Percentiles rank a stretch among this genome's conserved stretches.
Conservation (phyloP, 1,140 invertebrate species). For the Ylistrum balloti region DNA sequence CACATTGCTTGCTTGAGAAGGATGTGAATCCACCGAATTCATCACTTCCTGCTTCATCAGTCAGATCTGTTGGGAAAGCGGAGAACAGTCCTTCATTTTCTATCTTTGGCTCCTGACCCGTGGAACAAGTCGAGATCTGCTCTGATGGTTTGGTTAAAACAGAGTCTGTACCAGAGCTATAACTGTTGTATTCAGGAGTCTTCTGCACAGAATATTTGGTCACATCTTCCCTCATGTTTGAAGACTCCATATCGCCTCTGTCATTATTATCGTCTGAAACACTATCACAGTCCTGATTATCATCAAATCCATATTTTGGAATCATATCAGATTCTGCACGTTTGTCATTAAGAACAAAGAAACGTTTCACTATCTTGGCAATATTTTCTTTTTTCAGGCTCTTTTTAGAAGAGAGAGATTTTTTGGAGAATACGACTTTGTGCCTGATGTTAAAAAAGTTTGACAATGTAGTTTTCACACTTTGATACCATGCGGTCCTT, state of each 20-base stretch:
- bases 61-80: no score
- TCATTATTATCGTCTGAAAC: no score
- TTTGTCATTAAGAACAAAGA: neutral
- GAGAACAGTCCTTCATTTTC: neutral
- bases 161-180: neutral
- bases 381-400: neutral
- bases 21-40: no score
- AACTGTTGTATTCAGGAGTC: no score
- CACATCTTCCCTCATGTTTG: no score
- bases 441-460: neutral
- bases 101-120: neutral
- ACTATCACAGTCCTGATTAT: no score
- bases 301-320: neutral
- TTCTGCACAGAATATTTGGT: no score
- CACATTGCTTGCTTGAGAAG: no score
- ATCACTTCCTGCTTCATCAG: no score
- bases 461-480: neutral
- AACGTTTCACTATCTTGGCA: constrained; percentile 1
- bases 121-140: neutral
- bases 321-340: neutral
- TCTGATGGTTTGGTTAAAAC: neutral
- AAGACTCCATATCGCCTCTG: no score
- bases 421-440: neutral
- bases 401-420: neutral
- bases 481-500: constrained; percentile 11